These are phyloP conservation scores for Drosophila subsilvestris DNA, from an alignment of 2,888 invertebrate species.

Conservation along the genomic window DNA sequence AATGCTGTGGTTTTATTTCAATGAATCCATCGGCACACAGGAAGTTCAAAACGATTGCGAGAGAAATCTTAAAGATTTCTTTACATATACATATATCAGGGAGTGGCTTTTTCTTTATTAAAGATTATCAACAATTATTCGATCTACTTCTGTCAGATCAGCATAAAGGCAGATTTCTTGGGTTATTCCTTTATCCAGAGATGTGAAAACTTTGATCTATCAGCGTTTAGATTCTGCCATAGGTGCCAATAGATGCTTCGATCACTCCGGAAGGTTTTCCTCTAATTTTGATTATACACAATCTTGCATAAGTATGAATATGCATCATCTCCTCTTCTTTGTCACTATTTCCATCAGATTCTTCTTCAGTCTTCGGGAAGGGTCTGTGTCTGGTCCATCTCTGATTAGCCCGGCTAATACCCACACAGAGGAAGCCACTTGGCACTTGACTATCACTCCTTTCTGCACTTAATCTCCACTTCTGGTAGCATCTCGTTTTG, in stretches of 20 bases:
- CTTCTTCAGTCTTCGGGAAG: not conserved
- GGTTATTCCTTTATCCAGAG: no score
- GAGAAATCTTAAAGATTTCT: slow-evolving; percentile 5
- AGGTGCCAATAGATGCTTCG: no score
- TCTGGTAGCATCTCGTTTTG: slow-evolving; percentile 55
- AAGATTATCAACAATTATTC: not conserved
- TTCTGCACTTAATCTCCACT: slow-evolving; percentile 31
- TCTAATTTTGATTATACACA: not conserved
- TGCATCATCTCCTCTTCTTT: not conserved
- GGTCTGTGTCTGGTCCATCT: slow-evolving; percentile 26
- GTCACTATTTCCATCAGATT: not conserved
- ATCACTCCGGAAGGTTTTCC: not conserved
- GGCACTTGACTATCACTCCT: slow-evolving; percentile 41
- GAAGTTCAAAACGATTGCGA: slow-evolving; percentile 34
- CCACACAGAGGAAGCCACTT: slow-evolving; percentile 42
- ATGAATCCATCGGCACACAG: slow-evolving; percentile 38
- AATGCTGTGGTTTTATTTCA: not conserved
- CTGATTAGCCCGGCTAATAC: slow-evolving; percentile 67
- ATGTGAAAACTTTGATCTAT: no score
- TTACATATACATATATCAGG: not conserved
- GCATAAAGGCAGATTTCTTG: no score
- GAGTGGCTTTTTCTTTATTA: not conserved
- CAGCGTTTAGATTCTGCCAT: no score
- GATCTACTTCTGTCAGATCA: no score
- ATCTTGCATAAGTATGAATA: not conserved